Percentiles rank a stretch among this genome's conserved stretches.
These are phyloP conservation scores for Epinotia ramella DNA, from an alignment of 2,888 invertebrate genomes.

Conservation along the genomic window DNA sequence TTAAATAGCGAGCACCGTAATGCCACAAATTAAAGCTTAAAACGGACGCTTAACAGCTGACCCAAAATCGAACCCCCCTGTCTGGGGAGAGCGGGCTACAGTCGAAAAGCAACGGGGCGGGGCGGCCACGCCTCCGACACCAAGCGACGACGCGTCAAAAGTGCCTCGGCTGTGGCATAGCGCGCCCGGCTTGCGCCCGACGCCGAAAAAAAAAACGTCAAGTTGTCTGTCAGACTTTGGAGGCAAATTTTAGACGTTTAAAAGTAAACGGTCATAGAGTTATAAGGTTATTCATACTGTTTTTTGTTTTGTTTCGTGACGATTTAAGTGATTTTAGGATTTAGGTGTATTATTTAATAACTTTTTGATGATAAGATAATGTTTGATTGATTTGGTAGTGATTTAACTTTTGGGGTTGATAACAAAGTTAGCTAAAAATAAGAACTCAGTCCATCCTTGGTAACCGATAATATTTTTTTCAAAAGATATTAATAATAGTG, in stretches of 20 bases:
- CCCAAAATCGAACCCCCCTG: slow-evolving; percentile 81
- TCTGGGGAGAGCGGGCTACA: slow-evolving; percentile 55
- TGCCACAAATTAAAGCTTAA: slow-evolving; percentile 86
- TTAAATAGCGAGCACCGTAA: slow-evolving; percentile 78
- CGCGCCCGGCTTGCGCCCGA: slow-evolving; percentile 66
- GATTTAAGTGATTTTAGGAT: background rate
- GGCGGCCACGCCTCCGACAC: slow-evolving; percentile 76
- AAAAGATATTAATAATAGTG: too few species aligned
- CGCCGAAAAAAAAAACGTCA: slow-evolving; percentile 48
- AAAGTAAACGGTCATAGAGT: slow-evolving; percentile 14
- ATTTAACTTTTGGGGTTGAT: background rate
- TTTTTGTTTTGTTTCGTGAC: background rate
- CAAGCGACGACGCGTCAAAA: slow-evolving; percentile 77
- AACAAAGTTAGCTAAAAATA: background rate
- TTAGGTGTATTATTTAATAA: background rate
- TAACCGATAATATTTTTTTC: too few species aligned
- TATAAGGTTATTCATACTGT: background rate
- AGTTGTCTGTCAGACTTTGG: slow-evolving; percentile 39
- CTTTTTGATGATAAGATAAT: too few species aligned
- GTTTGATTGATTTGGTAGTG: too few species aligned
- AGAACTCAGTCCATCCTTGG: background rate
- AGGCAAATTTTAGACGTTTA: slow-evolving; percentile 42
- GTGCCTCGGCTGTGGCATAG: slow-evolving; percentile 72
- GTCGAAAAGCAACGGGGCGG: slow-evolving; percentile 82
- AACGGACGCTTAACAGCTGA: slow-evolving; percentile 84